Evolutionary conservation across 2,113 vertebrate species (phyloP).

Genomic region (Melanerpes formicivorus): DNA sequence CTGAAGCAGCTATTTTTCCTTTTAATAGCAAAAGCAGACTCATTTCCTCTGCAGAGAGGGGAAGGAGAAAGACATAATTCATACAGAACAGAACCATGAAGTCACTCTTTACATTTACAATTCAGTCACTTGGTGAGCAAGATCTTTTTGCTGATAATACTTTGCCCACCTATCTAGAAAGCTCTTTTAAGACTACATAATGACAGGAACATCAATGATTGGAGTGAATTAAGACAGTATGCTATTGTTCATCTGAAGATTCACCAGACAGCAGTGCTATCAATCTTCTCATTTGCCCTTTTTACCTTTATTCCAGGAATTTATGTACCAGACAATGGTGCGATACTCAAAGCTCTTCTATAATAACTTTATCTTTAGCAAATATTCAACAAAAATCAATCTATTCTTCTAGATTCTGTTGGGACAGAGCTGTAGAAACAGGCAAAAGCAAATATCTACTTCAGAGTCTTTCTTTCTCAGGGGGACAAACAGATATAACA

Average conservation of each 20-base stretch:
- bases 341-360: not conserved
- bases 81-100: not conserved
- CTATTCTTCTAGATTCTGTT: not conserved
- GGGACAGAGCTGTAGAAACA: not conserved
- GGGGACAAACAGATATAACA: not conserved
- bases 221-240: not conserved
- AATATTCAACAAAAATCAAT: not conserved
- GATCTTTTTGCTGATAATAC: not conserved
- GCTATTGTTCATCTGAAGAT: not conserved
- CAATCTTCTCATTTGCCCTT: not conserved
- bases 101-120: rapidly evolving
- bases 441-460: not conserved
- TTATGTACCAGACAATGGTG: not conserved
- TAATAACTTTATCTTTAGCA: not conserved
- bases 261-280: not conserved
- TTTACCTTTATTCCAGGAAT: not conserved
- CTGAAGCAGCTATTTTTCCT: not conserved
- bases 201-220: not conserved
- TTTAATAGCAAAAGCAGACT: not conserved
- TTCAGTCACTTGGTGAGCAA: too few species aligned
- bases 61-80: not conserved
- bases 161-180: not conserved
- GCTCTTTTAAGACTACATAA: not conserved
- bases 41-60: not conserved
- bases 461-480: not conserved